A percentile compares a stretch with the other conserved stretches of the same genome.
Evolutionary conservation across 2,797 vertebrate genomes (phyloP).

Genomic region (Aeoliscus strigatus): DNA sequence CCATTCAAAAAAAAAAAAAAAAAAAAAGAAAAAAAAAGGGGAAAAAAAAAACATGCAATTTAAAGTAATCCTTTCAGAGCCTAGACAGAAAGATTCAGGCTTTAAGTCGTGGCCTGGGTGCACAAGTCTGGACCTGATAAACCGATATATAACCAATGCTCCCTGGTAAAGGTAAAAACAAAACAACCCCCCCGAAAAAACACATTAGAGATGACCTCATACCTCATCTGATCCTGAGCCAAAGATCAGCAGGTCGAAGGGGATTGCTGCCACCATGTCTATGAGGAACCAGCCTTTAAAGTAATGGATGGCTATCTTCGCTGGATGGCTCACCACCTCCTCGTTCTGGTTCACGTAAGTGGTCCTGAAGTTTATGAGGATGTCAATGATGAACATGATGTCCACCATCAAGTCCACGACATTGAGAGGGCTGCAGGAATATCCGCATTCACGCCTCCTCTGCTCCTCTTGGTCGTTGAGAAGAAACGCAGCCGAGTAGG

Average conservation of each 20-base stretch:
- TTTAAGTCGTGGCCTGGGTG: constrained; percentile 59
- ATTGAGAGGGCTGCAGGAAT: constrained; percentile 95
- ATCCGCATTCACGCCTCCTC: constrained; percentile 91
- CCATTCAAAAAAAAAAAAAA: constrained; percentile 68
- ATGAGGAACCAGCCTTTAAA: constrained; percentile 99
- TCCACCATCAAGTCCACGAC: constrained; percentile 98
- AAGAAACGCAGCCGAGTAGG: constrained; percentile 96
- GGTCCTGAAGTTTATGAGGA: constrained; percentile 99
- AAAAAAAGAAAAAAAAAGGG: constrained; percentile 40
- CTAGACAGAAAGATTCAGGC: constrained; percentile 60
- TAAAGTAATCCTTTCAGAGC: constrained; percentile 72
- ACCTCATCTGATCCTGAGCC: constrained; percentile 99
- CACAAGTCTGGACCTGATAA: constrained; percentile 54
- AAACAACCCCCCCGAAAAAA: constrained; percentile 22
- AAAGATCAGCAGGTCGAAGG: constrained; percentile 98
- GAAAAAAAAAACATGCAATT: constrained; percentile 59
- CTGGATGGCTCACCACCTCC: constrained; percentile 98
- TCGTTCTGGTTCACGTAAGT: constrained; percentile 97
- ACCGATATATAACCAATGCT: constrained; percentile 44
- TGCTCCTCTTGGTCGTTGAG: constrained; percentile 93
- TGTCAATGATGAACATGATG: constrained; percentile 99
- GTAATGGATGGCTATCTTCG: constrained; percentile 97
- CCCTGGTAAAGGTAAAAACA: constrained; percentile 21
- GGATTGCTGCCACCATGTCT: constrained; percentile 99
- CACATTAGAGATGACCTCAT: constrained; percentile 62